A percentile compares a stretch with the other conserved stretches of the same genome.
These are phyloP conservation scores for Tipula confusa DNA, from an alignment of 2,888 invertebrate species.

Conservation along the genomic window DNA sequence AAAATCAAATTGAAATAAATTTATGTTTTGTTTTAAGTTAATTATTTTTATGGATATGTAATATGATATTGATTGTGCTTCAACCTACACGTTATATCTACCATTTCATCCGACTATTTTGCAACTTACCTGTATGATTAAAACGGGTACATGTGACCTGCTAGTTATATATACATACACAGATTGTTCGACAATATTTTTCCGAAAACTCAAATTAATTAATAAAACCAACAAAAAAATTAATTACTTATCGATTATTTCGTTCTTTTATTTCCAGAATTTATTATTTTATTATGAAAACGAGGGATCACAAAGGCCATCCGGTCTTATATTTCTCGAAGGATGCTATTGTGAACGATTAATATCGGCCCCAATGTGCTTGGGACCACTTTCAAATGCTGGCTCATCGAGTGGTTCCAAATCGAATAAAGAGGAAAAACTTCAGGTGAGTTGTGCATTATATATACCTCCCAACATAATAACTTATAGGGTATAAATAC, in stretches of 20 bases:
- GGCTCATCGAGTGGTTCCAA: constrained; percentile 33
- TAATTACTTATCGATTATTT: not conserved
- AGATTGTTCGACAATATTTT: too few relatives aligned
- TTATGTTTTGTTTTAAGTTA: not conserved
- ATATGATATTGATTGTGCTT: not conserved
- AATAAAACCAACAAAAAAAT: not conserved
- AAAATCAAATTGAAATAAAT: not conserved
- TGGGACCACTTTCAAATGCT: constrained; percentile 32
- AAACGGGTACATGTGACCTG: not conserved
- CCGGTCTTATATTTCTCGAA: constrained; percentile 79
- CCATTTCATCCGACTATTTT: too few relatives aligned
- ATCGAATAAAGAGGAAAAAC: constrained; percentile 38
- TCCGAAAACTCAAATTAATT: not conserved
- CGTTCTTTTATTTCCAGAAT: constrained; percentile 65
- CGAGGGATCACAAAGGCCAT: constrained; percentile 71
- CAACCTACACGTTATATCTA: not conserved
- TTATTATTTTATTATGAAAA: constrained; percentile 87
- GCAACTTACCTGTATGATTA: too few relatives aligned
- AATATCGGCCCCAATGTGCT: constrained; percentile 54
- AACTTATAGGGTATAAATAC: not conserved
- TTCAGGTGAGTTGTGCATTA: constrained; percentile 36
- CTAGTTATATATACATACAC: not conserved
- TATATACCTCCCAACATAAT: not conserved
- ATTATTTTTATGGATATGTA: not conserved
- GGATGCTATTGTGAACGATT: constrained; percentile 83